phyloP scores from a whole-genome alignment of 2,888 invertebrate species.

The Hypolimnas misippus region DNA sequence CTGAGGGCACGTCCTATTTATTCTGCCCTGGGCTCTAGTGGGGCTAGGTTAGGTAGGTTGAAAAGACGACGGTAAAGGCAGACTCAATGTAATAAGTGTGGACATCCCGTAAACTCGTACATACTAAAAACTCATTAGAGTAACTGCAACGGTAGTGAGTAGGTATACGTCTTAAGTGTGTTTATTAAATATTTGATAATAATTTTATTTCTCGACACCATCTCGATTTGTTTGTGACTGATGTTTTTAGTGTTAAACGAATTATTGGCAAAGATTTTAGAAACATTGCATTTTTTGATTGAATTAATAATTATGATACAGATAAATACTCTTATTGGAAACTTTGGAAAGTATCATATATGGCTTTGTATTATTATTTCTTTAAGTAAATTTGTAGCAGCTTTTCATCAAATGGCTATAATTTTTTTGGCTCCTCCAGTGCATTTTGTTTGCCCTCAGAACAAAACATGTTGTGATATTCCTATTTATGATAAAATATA shows the following conservation, averaged over 20 bases:
- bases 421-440: slow-evolving; percentile 77
- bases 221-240: background rate
- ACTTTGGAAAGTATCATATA: slow-evolving; percentile 68
- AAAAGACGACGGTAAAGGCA: too few species aligned
- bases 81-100: too few species aligned
- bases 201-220: background rate
- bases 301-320: slow-evolving; percentile 55
- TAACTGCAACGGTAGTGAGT: too few species aligned
- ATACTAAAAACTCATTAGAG: too few species aligned
- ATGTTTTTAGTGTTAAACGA: background rate
- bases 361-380: slow-evolving; percentile 70
- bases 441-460: slow-evolving; percentile 58
- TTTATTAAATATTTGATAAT: too few species aligned
- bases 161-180: too few species aligned
- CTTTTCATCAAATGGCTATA: slow-evolving; percentile 79
- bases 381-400: slow-evolving; percentile 75
- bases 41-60: too few species aligned
- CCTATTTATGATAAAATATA: slow-evolving; percentile 84
- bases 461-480: slow-evolving; percentile 73
- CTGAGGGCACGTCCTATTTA: too few species aligned
- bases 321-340: slow-evolving; percentile 70
- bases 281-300: too few species aligned
- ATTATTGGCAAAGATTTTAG: too few species aligned
- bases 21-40: too few species aligned
- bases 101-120: too few species aligned